These are phyloP conservation scores for Ictalurus furcatus DNA, from an alignment of 2,113 vertebrate species.

Conservation along the genomic window DNA sequence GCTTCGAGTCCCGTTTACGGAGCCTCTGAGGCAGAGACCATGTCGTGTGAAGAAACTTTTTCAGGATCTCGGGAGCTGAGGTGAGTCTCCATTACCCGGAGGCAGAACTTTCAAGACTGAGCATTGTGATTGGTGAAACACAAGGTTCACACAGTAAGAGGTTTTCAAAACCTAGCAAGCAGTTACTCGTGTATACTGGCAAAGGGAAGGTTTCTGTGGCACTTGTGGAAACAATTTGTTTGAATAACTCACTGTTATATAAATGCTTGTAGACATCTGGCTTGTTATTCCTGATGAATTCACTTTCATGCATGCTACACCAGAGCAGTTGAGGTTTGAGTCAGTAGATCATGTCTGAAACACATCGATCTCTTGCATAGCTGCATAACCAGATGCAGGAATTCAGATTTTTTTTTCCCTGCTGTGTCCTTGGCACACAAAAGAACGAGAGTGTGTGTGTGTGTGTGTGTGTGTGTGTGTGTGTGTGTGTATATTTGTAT, in stretches of 20 bases:
- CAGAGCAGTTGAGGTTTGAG: constrained; percentile 1
- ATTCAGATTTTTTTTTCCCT: constrained; percentile 47
- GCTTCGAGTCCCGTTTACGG: not conserved
- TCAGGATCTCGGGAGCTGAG: not conserved
- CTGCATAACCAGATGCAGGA: constrained; percentile 49
- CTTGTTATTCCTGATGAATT: constrained; percentile 2
- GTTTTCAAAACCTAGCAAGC: not conserved
- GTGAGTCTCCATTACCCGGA: not conserved
- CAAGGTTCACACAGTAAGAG: not conserved
- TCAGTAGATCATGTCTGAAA: not conserved
- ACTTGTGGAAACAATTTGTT: not conserved
- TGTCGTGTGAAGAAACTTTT: not conserved
- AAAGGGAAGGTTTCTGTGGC: not conserved
- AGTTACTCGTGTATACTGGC: not conserved
- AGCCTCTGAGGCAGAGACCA: too few relatives aligned
- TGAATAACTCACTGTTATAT: not conserved
- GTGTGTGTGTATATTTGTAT: constrained; percentile 31
- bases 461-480: constrained; percentile 37
- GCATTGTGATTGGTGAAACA: not conserved
- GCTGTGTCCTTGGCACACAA: constrained; percentile 35
- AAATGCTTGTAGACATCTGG: constrained; percentile 7
- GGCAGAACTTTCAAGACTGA: not conserved
- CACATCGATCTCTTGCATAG: constrained; percentile 2
- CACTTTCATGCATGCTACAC: not conserved
- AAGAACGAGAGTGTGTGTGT: constrained; percentile 17